Conservation (phyloP, 2,797 vertebrate species). For the Rhabdophis nuchalis region DNA sequence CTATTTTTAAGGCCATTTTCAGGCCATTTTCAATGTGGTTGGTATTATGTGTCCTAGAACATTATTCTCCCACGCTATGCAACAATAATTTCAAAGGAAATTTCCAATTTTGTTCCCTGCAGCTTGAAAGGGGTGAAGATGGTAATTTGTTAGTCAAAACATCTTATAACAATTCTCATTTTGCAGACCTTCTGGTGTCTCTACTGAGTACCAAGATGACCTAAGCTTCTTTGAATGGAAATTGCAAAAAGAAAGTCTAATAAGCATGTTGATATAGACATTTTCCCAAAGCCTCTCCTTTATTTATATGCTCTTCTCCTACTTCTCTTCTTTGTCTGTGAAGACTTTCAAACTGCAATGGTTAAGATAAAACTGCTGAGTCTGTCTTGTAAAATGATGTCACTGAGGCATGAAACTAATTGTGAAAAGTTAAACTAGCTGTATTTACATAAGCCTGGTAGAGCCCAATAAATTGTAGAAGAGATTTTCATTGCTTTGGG, state of each 20-base stretch:
- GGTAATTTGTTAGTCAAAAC: background rate
- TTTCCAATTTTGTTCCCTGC: background rate
- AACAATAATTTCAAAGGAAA: background rate
- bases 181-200: background rate
- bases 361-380: background rate
- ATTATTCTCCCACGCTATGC: background rate
- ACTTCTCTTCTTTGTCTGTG: background rate
- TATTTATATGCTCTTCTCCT: background rate
- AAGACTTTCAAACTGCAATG: background rate
- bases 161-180: background rate
- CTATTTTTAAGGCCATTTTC: no score
- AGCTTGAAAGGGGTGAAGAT: background rate
- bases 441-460: background rate
- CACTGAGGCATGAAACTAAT: background rate
- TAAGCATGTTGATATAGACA: background rate
- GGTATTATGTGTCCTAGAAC: background rate
- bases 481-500: background rate
- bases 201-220: background rate
- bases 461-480: background rate
- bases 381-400: background rate
- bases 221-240: background rate
- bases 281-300: background rate
- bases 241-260: background rate
- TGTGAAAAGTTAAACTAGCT: background rate
- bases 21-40: background rate